phyloP scores from a whole-genome alignment of 2,797 vertebrate genomes.

The Remorina albescens region DNA sequence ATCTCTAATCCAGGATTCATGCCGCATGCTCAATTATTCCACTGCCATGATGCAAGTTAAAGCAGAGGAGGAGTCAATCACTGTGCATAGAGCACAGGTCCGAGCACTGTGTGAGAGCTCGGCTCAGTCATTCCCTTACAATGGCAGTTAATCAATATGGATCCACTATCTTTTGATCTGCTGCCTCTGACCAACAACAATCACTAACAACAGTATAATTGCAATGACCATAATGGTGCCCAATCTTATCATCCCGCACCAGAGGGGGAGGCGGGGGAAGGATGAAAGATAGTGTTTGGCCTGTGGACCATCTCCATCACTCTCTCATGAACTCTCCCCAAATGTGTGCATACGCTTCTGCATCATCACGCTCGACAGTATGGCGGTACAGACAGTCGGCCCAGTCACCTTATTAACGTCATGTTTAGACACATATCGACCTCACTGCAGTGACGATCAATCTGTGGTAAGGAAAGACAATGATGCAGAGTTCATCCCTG shows the following conservation, averaged over 20 bases:
- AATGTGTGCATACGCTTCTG: conserved; percentile 15
- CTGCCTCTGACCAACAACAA: conserved; percentile 68
- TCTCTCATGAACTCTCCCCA: conserved; percentile 11
- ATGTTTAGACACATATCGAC: conserved; percentile 75
- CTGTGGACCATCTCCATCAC: not conserved
- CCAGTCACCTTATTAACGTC: conserved; percentile 74
- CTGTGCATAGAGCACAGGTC: conserved; percentile 27
- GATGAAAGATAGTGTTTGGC: conserved; percentile 10
- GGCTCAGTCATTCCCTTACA: conserved; percentile 51
- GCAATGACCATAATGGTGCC: conserved; percentile 52
- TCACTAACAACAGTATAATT: conserved; percentile 69
- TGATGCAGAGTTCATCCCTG: conserved; percentile 61
- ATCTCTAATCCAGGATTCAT: conserved; percentile 68
- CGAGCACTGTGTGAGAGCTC: conserved; percentile 46
- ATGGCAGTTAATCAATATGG: conserved; percentile 75
- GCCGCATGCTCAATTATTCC: conserved; percentile 70
- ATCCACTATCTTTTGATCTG: conserved; percentile 70
- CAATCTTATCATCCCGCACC: conserved; percentile 42
- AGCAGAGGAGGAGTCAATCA: conserved; percentile 67
- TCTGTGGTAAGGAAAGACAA: conserved; percentile 72
- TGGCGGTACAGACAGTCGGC: conserved; percentile 45
- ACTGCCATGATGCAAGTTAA: conserved; percentile 50
- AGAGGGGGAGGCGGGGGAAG: not conserved
- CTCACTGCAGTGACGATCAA: conserved; percentile 71
- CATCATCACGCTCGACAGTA: conserved; percentile 39